A percentile compares a stretch with the other conserved stretches of the same genome.
These are phyloP conservation scores for Leucophenga varia DNA, from an alignment of 1,140 invertebrate genomes.

Conservation along the genomic window DNA sequence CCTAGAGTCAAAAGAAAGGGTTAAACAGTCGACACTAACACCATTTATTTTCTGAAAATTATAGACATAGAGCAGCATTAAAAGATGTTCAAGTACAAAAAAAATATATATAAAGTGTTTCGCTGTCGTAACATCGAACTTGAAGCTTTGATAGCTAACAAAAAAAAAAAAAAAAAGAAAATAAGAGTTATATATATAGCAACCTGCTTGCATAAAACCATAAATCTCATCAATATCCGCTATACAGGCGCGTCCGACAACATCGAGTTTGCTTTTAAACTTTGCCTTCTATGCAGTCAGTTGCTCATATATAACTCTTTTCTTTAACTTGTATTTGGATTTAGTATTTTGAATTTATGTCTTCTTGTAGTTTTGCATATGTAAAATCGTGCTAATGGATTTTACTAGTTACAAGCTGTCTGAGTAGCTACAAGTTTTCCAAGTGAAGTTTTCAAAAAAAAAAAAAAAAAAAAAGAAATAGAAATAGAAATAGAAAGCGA, in stretches of 20 bases:
- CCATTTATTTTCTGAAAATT: conserved; percentile 11
- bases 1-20: too few relatives aligned
- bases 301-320: conserved; percentile 2
- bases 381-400: conserved; percentile 27
- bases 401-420: conserved; percentile 6
- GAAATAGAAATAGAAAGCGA: conserved; percentile 6
- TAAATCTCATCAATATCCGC: too few relatives aligned
- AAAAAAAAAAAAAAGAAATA: too few relatives aligned
- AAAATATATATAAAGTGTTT: too few relatives aligned
- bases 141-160: not conserved
- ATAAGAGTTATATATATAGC: conserved; percentile 44
- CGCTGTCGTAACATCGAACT: too few relatives aligned
- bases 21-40: too few relatives aligned
- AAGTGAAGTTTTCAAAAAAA: too few relatives aligned
- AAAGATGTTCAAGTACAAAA: too few relatives aligned
- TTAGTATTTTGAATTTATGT: conserved; percentile 27
- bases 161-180: conserved; percentile 22
- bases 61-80: too few relatives aligned
- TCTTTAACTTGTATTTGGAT: conserved; percentile 33
- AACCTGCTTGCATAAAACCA: conserved; percentile 14
- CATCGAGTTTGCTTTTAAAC: conserved; percentile 32
- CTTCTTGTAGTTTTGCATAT: conserved; percentile 9
- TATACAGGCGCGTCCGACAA: not conserved
- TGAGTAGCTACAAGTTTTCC: not conserved
- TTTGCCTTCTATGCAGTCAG: conserved; percentile 31